Base-by-base conservation (phyloP, 2,888 invertebrate genomes). In the Pristionchus maxplancki region DNA sequence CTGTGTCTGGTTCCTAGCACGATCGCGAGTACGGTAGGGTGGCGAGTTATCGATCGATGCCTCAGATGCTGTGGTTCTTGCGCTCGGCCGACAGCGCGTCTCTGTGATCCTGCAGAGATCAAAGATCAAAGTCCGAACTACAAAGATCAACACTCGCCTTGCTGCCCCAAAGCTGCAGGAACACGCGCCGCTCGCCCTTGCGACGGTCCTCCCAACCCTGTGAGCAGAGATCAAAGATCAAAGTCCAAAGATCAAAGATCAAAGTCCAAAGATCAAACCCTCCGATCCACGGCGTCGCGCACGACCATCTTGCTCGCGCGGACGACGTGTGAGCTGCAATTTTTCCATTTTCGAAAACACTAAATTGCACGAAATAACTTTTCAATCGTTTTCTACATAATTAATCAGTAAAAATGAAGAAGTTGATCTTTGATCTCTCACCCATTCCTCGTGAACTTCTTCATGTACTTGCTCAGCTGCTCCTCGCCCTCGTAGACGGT, bases 81-180 rank as follows among this genome's bases (percentile, higher is more conserved):
- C 53, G 31, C 53, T 83, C 82, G 31, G 82, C 37, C 82, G 82
- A 83, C 48, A 81, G 78, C 40, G 78, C 78, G 44, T 81, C 82
- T 34, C 82, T 20, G 53, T 83, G 82, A 11, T 83, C 82, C 82
- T 83, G 82, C 20, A 83, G 20, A n/a, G 44, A 44, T 78, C 40
- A 44, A 44, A 71, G 37, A 13, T n/a, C 64, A 64, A 31, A 64
- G 28, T 28, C 28, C 64, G 15, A 64, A n/a, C 64, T 58, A 58
- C 20, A 53, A 83, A 50, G 62, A 53, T 37, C 83, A 58, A 44
- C 44, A 44, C 53, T 17, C n/a, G 24, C 85, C 85, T 85, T 85
- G 44, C 64, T 64, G 85, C 85, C 85, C 85, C 85, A 85, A 9
- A 85, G 85, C 85, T 85, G 85, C 37, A 64, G 85, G 85, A 85